These are phyloP conservation scores for Darevskia nairensis DNA, from an alignment of 2,797 vertebrate species.

Conservation along the genomic window DNA sequence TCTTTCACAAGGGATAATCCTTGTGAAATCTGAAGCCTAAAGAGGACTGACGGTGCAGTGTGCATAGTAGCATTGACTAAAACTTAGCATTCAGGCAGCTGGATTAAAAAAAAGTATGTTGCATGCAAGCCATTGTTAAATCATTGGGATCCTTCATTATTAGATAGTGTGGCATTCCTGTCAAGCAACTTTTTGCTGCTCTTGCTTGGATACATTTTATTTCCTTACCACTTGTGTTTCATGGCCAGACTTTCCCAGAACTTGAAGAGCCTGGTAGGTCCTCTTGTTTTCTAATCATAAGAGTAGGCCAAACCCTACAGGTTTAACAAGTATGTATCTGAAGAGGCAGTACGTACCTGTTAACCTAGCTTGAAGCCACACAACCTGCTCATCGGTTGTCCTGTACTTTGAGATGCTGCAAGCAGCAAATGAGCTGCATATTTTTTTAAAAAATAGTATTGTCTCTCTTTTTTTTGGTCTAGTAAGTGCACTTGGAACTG, in stretches of 20 bases:
- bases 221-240: neutral
- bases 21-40: neutral
- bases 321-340: neutral
- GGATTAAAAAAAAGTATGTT: neutral
- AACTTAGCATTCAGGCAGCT: neutral
- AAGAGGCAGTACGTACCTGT: neutral
- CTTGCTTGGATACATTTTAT: neutral
- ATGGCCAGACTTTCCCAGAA: neutral
- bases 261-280: neutral
- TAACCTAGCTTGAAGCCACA: neutral
- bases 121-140: neutral
- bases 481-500: constrained; percentile 42
- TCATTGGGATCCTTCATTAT: neutral
- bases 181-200: neutral
- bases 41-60: neutral
- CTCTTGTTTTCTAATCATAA: neutral
- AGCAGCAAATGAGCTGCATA: neutral
- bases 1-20: neutral
- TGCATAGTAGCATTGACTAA: neutral
- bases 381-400: neutral
- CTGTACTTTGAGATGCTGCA: neutral
- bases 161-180: neutral
- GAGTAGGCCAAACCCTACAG: neutral
- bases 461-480: neutral
- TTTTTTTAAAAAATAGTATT: neutral